Base-by-base conservation (phyloP, 2,113 vertebrate genomes). In the Anoura caudifer region DNA sequence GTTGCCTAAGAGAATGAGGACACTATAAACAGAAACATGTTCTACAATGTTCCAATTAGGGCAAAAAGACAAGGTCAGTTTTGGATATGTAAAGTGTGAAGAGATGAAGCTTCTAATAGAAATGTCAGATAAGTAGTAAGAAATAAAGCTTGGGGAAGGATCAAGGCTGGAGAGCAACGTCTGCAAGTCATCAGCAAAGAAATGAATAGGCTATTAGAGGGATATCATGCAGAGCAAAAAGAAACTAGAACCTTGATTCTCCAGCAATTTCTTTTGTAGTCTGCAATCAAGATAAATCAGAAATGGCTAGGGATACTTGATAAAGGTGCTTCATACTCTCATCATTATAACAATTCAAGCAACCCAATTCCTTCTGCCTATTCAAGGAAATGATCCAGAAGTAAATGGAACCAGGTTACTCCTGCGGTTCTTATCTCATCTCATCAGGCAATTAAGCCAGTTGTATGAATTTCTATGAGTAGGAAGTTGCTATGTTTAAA, bases 101-200 rank as follows among this genome's bases (percentile, higher is more conserved):
- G 52, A 96, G 63, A 94, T 45, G 43, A 95, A 94, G 50, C 28
- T 63, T 96, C 13, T 82, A 92, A 81, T 50, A 87, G 81, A 91
- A 95, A 95, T 89, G 69, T 33, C 61, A 41, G 90, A 9, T 85
- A 76, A 88, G 43, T n/a, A 77, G 63, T 97, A 69, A 92, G 72
- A 97, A 95, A 96, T 84, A 87, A 94, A 93, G 56, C 50, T 45
- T 90, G 61, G 76, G 72, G 41, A 79, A 96, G 75, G 75, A 92
- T 86, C 56, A 90, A 92, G 50, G 38, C 41, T 86, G n/a, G 59
- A 97, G 15, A 94, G n/a, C 50, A 67, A 26, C 56, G 50, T 87
- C 76, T 83, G 54, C 67, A 94, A 96, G 73, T 86, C 56, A 94
- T 0, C 43, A 2, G 56, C 92, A 93, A 93, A 91, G 73, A 88